Conservation (phyloP, 30 jellyfish, hydroid and myxozoan species). For the Aurelia sp. region DNA sequence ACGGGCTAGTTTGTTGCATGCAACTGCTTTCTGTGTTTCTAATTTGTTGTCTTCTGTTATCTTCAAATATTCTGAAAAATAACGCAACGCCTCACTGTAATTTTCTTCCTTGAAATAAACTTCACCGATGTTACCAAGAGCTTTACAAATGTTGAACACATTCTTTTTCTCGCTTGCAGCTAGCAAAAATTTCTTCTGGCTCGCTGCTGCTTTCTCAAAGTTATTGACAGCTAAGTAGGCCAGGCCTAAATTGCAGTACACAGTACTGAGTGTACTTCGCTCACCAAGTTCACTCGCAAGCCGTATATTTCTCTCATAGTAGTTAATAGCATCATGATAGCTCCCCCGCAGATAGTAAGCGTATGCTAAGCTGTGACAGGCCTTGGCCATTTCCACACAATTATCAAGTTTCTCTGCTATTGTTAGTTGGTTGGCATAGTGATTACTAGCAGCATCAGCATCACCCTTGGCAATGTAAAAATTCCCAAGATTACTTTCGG, state of each 20-base stretch:
- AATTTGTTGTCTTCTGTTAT: constrained; percentile 75
- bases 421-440: constrained; percentile 71
- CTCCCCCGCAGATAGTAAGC: constrained; percentile 63
- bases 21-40: constrained; percentile 71
- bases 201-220: constrained; percentile 83
- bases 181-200: constrained; percentile 84
- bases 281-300: constrained; percentile 79
- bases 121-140: constrained; percentile 92
- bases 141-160: constrained; percentile 82
- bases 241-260: constrained; percentile 89
- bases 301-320: constrained; percentile 80
- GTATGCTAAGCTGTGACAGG: constrained; percentile 88
- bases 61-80: constrained; percentile 71
- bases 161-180: constrained; percentile 91
- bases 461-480: constrained; percentile 75
- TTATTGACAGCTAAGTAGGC: constrained; percentile 85
- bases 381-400: constrained; percentile 80
- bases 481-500: constrained; percentile 94
- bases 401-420: constrained; percentile 79
- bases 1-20: constrained; percentile 77
- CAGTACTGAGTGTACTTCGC: constrained; percentile 50
- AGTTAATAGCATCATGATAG: constrained; percentile 79
- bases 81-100: constrained; percentile 76
- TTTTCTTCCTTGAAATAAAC: constrained; percentile 72
- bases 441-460: constrained; percentile 62